A percentile compares a stretch with the other conserved stretches of the same genome.
Conservation (phyloP, 1,140 invertebrate species). For the Zaprionus africanus region DNA sequence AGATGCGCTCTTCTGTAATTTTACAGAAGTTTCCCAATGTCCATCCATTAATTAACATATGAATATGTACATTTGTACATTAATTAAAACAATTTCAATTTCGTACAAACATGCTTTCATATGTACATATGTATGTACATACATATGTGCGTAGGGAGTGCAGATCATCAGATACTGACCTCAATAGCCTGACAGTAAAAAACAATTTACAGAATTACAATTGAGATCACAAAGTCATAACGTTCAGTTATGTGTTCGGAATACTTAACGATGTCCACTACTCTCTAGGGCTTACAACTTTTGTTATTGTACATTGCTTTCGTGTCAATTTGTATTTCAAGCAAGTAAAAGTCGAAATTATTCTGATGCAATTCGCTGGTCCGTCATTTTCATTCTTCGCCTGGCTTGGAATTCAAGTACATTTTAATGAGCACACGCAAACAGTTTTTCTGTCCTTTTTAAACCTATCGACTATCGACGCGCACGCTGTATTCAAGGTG, state of each 20-base stretch:
- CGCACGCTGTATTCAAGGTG: constrained; percentile 50
- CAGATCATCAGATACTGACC: constrained; percentile 16
- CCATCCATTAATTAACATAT: constrained; percentile 53
- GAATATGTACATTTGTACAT: background rate
- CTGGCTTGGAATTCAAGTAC: constrained; percentile 51
- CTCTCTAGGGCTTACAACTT: background rate
- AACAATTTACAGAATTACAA: constrained; percentile 30
- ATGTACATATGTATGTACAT: background rate
- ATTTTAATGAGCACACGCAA: constrained; percentile 63
- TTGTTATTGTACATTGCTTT: constrained; percentile 4
- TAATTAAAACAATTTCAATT: background rate
- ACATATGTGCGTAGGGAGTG: constrained; percentile 7
- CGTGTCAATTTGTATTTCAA: constrained; percentile 25
- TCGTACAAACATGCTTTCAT: background rate
- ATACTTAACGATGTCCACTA: background rate
- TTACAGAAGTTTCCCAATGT: constrained; percentile 33
- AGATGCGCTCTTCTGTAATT: background rate
- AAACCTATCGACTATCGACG: background rate
- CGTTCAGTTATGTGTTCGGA: background rate
- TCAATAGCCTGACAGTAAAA: constrained; percentile 17
- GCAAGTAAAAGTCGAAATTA: constrained; percentile 23
- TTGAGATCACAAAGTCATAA: constrained; percentile 24
- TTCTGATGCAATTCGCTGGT: constrained; percentile 26
- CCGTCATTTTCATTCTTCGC: constrained; percentile 41
- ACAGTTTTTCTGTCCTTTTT: constrained; percentile 63